Conservation (phyloP, 2,113 vertebrate species). For the Rhizomys pruinosus region DNA sequence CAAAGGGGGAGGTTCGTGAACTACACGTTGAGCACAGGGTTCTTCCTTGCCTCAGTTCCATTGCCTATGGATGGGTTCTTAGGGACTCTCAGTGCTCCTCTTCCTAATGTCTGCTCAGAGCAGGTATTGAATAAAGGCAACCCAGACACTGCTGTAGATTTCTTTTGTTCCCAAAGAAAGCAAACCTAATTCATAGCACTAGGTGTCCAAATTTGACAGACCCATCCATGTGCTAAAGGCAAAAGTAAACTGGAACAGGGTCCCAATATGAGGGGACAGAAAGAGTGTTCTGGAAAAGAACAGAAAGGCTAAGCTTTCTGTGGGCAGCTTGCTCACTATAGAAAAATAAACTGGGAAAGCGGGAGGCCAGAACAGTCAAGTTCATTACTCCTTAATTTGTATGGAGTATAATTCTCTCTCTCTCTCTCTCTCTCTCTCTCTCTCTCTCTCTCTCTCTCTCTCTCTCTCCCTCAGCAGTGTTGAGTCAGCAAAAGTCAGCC, state of each 20-base stretch:
- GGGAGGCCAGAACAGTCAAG: background rate
- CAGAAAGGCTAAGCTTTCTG: background rate
- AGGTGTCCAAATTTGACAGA: background rate
- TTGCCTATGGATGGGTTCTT: background rate
- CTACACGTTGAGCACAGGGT: no score
- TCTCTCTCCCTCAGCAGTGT: background rate
- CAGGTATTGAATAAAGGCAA: background rate
- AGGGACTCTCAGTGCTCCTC: background rate
- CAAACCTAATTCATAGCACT: background rate
- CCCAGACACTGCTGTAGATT: background rate
- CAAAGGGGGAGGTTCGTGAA: background rate
- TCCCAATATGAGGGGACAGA: background rate
- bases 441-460: background rate
- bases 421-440: no score
- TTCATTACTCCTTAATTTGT: background rate
- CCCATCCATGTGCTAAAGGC: background rate
- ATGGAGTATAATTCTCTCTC: background rate
- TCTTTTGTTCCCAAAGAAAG: background rate
- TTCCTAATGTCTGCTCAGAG: background rate
- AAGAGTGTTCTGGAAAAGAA: background rate
- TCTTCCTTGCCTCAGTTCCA: no score
- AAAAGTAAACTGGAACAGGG: background rate
- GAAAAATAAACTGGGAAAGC: background rate
- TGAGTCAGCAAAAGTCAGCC: background rate
- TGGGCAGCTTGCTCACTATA: background rate